Evolutionary conservation across 2,113 vertebrate species (phyloP), one percentile per base, ranked within the genome.

Genomic region (Phyllopteryx taeniolatus): DNA sequence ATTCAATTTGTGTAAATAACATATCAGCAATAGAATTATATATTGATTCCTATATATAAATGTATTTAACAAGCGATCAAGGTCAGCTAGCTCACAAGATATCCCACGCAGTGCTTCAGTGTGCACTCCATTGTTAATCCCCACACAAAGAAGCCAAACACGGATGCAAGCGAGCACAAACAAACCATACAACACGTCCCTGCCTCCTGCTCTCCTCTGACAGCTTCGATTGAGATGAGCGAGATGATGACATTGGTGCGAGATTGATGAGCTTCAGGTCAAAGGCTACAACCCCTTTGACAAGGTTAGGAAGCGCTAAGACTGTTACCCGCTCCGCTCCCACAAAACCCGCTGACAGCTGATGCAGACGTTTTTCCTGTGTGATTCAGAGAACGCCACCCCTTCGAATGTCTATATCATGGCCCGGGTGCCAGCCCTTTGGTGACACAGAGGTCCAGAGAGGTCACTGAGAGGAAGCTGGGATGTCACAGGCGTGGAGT

Each of bases 261-360:
- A 86, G 89, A 93, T 90, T 86, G 90, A 93, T 91, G 90, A 86
- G 84, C 67, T 27, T 1, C 0, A 67, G 84, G 90, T 77, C 88
- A 91, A 81, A 90, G 91, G 88, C 80, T 66, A 67, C 62, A 72
- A 79, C 83, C 85, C 87, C 78, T 76, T 86, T 51, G 59, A 89
- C 88, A 90, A 85, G 81, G 74, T 79, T 69, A 86, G 91, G 92
- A 93, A 93, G 78, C 83, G 47, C 49, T 87, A 60, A 80, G 80
- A 88, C 74, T 66, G 71, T 67, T 79, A 86, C 81, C 73, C 70
- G 63, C 44, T 86, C 19, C 8, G 67, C 67, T 77, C 76, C 57
- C 72, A 91, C 87, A 91, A 90, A 91, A 83, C 79, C 62, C 68
- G 2, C 9, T 80, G 86, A 90, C 89, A 84, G 74, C 73, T 72